Percentiles rank a stretch among this genome's conserved stretches.
These are phyloP conservation scores for Drosophila repleta DNA, from an alignment of 1,140 invertebrate genomes.

Conservation along the genomic window DNA sequence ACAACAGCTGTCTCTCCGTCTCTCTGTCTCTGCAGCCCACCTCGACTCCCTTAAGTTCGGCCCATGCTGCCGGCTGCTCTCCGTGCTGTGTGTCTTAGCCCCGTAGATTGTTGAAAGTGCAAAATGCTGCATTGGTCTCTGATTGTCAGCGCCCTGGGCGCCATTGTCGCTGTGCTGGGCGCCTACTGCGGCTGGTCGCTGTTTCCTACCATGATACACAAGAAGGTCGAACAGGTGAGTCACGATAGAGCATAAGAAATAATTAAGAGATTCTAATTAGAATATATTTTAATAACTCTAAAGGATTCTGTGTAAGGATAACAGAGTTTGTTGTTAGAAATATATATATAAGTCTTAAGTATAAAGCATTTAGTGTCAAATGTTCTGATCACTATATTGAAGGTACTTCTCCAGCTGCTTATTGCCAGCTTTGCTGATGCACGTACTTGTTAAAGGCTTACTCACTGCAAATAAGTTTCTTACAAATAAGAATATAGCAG, in stretches of 20 bases:
- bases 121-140: slow-evolving; percentile 78
- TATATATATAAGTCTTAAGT: background rate
- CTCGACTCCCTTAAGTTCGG: background rate
- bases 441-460: background rate
- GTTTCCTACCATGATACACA: slow-evolving; percentile 83
- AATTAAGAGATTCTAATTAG: too few species aligned
- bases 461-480: background rate
- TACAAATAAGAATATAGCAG: background rate
- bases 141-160: slow-evolving; percentile 71
- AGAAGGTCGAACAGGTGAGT: slow-evolving; percentile 84
- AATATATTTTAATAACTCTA: too few species aligned
- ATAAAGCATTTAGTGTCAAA: background rate
- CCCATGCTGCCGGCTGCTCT: slow-evolving; percentile 13
- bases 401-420: background rate
- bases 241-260: background rate
- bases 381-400: background rate
- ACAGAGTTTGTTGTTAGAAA: too few species aligned
- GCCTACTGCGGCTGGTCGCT: slow-evolving; percentile 83
- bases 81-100: background rate
- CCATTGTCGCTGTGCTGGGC: slow-evolving; percentile 71
- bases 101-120: slow-evolving; percentile 21
- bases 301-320: too few species aligned
- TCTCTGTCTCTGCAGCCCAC: background rate
- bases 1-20: slow-evolving; percentile 6
- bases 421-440: background rate